These are phyloP conservation scores for Drosophila persimilis DNA, from an alignment of 1,140 invertebrate genomes.

Conservation along the genomic window DNA sequence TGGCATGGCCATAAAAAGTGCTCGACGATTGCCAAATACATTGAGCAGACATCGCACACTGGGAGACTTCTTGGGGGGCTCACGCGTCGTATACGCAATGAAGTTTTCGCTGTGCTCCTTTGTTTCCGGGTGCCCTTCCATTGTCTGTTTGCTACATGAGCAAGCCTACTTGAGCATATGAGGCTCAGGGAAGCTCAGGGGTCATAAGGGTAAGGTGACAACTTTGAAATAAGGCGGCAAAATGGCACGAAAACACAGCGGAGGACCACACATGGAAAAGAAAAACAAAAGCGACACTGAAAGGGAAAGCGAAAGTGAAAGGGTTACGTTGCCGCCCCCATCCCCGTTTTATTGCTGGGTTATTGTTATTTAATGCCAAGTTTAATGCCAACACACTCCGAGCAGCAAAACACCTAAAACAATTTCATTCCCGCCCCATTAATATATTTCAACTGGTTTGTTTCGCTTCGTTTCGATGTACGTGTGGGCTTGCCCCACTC, in stretches of 20 bases:
- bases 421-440: conserved; percentile 74
- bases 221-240: conserved; percentile 44
- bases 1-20: conserved; percentile 42
- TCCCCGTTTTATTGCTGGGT: conserved; percentile 64
- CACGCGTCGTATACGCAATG: conserved; percentile 59
- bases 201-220: conserved; percentile 52
- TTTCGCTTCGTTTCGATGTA: conserved; percentile 51
- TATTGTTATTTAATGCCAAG: conserved; percentile 79
- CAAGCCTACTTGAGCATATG: conserved; percentile 47
- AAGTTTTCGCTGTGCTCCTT: conserved; percentile 30
- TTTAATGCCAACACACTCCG: conserved; percentile 67
- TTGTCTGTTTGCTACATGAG: conserved; percentile 28
- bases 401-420: conserved; percentile 63
- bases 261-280: conserved; percentile 1
- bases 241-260: conserved; percentile 31
- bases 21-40: conserved; percentile 51
- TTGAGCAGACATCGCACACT: conserved; percentile 41
- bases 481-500: conserved; percentile 33
- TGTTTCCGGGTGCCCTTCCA: conserved; percentile 30
- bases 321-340: conserved; percentile 53
- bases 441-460: conserved; percentile 72
- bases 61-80: conserved; percentile 3
- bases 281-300: conserved; percentile 11
- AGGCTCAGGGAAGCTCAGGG: conserved; percentile 45
- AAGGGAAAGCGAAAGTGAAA: conserved; percentile 44